Conservation (phyloP, 2,113 vertebrate genomes). For the Thermophis baileyi region DNA sequence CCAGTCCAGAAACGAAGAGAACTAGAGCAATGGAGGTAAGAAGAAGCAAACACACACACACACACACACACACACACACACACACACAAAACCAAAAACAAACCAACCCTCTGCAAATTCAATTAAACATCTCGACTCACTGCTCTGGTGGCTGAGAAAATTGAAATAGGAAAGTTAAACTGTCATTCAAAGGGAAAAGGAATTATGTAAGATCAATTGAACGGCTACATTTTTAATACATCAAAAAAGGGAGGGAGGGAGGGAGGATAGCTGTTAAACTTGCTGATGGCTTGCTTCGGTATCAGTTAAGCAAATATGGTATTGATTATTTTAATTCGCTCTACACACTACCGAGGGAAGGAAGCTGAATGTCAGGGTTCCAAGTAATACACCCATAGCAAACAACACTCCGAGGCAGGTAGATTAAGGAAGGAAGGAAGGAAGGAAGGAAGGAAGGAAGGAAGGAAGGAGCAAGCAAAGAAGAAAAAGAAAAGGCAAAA, state of each 20-base stretch:
- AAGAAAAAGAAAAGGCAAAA: not conserved
- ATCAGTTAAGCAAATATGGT: too few relatives aligned
- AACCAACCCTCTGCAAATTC: not conserved
- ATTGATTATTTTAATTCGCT: too few relatives aligned
- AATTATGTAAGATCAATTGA: not conserved
- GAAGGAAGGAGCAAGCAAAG: not conserved
- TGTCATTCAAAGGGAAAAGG: not conserved
- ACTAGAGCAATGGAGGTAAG: not conserved
- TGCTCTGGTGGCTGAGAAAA: not conserved
- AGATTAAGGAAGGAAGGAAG: too few relatives aligned
- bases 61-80: fast-evolving
- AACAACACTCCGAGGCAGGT: too few relatives aligned
- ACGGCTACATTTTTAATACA: not conserved
- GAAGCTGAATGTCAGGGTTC: too few relatives aligned
- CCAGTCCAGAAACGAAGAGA: not conserved
- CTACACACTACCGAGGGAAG: too few relatives aligned
- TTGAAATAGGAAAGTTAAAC: not conserved
- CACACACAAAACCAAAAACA: too few relatives aligned
- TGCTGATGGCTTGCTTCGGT: too few relatives aligned
- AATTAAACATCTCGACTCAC: not conserved
- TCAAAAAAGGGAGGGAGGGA: not conserved
- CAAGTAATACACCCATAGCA: too few relatives aligned
- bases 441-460: too few relatives aligned
- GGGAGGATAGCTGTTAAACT: too few relatives aligned
- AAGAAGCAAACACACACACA: not conserved